Evolutionary conservation across 1,140 invertebrate species (phyloP).

Genomic region (Drosophila novamexicana): DNA sequence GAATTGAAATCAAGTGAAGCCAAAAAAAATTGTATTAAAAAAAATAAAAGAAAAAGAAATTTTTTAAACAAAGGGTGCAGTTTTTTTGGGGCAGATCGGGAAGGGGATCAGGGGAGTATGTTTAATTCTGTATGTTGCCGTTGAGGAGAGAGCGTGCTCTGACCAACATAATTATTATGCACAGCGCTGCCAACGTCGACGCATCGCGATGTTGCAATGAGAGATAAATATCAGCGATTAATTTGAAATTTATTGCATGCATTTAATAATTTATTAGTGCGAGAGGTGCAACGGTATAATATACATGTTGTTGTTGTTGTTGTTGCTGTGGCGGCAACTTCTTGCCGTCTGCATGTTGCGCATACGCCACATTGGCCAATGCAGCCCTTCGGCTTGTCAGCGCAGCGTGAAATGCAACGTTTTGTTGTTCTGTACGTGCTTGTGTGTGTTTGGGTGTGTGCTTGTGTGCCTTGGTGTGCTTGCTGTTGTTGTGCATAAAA

Average conservation of each 20-base stretch:
- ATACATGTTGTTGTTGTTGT: slow-evolving; percentile 26
- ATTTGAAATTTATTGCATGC: slow-evolving; percentile 82
- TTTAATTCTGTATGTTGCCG: slow-evolving; percentile 9
- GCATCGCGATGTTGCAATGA: slow-evolving; percentile 45
- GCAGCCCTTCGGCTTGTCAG: slow-evolving; percentile 47
- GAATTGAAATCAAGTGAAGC: slow-evolving; percentile 1
- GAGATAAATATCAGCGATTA: slow-evolving; percentile 83
- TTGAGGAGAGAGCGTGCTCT: slow-evolving; percentile 22
- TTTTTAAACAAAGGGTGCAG: not conserved
- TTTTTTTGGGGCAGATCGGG: not conserved
- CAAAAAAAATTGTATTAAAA: slow-evolving; percentile 43
- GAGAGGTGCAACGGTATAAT: slow-evolving; percentile 26
- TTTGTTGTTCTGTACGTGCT: not conserved
- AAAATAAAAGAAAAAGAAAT: slow-evolving; percentile 14
- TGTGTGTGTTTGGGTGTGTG: slow-evolving; percentile 2
- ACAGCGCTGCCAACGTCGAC: slow-evolving; percentile 17
- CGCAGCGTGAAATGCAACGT: slow-evolving; percentile 32
- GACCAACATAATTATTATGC: slow-evolving; percentile 67
- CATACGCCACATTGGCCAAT: slow-evolving; percentile 68
- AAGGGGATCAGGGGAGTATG: not conserved
- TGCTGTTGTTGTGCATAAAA: slow-evolving; percentile 51
- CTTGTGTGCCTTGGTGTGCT: not conserved
- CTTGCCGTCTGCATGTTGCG: slow-evolving; percentile 45
- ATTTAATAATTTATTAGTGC: slow-evolving; percentile 83
- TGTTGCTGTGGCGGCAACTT: slow-evolving; percentile 36